Evolutionary conservation across 2,797 vertebrate genomes (phyloP), one percentile per base, ranked within the genome.

Genomic region (Tinamus major): DNA sequence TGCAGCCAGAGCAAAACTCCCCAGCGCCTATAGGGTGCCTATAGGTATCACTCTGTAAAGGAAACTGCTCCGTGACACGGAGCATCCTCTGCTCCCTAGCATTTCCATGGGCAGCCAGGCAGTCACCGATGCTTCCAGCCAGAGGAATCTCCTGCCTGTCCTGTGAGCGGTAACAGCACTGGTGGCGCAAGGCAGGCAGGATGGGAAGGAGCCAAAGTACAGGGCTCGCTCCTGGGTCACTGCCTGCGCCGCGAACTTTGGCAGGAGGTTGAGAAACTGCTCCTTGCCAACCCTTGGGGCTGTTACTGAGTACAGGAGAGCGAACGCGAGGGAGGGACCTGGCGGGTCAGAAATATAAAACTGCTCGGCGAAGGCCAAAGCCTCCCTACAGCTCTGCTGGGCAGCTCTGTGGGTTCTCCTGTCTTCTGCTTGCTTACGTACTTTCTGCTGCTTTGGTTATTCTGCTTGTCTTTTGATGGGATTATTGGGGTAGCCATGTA

Each of bases 231-330:
- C 74, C 89, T 95, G 91, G 85, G 89, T 96, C 84, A 3, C 94
- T 88, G 72, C 42, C 92, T 85, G 81, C 74, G 87, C 95, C 41
- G 42, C 93, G 88, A 72, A 90, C 95, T 94, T 93, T 92, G 95
- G 83, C 90, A 91, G 75, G 77, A 61, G 56, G n/a, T 91, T 96
- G 84, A 72, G 90, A 92, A 95, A 89, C 63, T 55, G 64, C 83
- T 95, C 44, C 2, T 20, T 53, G 31, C 33, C 64, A n/a, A 59
- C 62, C 13, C 64, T 48, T 80, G 1, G 2, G 8, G 42, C 61
- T 61, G 39, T 87, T 80, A 79, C 62, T 69, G 65, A 65, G 75
- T 33, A 87, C 68, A 80, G 74, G 46, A n/a, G 12, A 65, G 53
- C 71, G 42, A 63, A 37, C 4, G 12, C 0, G 48, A 77, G 42